Evolutionary conservation across 37 sponge, comb jelly and placozoan genomes (phyloP), one percentile per base, ranked within the genome.

Genomic region (Cliona cf. orientalis): DNA sequence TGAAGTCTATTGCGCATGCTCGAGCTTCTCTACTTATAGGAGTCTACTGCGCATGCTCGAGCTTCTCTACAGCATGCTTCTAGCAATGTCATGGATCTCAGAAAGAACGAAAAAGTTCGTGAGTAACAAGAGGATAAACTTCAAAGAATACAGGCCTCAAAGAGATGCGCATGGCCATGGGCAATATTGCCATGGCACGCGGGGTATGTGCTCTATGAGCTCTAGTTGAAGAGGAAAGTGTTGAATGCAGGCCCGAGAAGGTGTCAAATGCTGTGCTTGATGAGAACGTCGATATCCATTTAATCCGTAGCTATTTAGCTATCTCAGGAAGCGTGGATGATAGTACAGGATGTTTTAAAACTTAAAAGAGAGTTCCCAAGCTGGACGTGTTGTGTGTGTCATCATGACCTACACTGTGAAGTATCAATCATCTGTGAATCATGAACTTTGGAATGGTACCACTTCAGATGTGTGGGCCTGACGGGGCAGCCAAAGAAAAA

Each of bases 271-370:
- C 53, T 19, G 53, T 14, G 14, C 14, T 84, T 11, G 77, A 84
- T 76, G 85, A 84, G 58, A 76, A 84, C 64, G 85, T 84, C 17
- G 39, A 74, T 64, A 23, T 75, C 14, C 39, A 29, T 46, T 40
- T 43, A 22, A 4, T 21, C 34, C n/a, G 69, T 36, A 61, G 75
- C 37, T 42, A 75, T 31, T 84, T 60, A n/a, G n/a, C n/a, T n/a
- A 37, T 49, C 76, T 7, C 0, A 31, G 9, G 85, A 84, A 76
- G 85, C 76, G 5, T 84, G 85, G 73, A 36, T 72, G 35, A 21
- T 71, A 23, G 53, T 82, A 43, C 0, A 33, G 31, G 73, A 57
- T 61, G 73, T 72, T 6, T 35, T 82, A 33, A 31, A 74, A 46
- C 34, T 33, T 53, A 74, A 74, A 31, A 53, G 33, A 25, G 31